Evolutionary conservation across 2,113 vertebrate species (phyloP).

Genomic region (Trichomycterus rosablanca): DNA sequence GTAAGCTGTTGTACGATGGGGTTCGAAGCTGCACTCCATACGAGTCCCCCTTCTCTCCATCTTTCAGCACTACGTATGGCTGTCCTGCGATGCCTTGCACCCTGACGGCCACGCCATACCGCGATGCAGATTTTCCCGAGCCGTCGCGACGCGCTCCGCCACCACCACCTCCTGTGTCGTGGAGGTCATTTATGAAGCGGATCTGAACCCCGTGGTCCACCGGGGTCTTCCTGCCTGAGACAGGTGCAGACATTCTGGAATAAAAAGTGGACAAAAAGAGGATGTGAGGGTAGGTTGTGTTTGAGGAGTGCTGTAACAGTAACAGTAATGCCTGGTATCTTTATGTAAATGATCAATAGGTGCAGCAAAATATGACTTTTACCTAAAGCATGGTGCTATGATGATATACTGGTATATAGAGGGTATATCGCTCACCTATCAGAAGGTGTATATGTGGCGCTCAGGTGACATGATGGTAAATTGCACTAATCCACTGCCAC

Average conservation of each 20-base stretch:
- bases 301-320: too few relatives aligned
- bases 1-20: constrained; percentile 61
- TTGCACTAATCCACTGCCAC: too few relatives aligned
- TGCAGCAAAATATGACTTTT: too few relatives aligned
- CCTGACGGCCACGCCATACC: constrained; percentile 85
- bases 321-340: too few relatives aligned
- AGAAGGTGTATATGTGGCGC: too few relatives aligned
- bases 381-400: too few relatives aligned
- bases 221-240: constrained; percentile 66
- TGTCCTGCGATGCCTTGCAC: constrained; percentile 91
- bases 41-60: constrained; percentile 81
- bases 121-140: constrained; percentile 52
- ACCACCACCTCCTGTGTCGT: constrained; percentile 51
- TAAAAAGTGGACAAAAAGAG: not conserved
- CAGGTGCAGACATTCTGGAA: constrained; percentile 61
- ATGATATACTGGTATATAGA: too few relatives aligned
- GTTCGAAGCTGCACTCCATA: constrained; percentile 78
- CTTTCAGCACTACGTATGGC: constrained; percentile 90
- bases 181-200: constrained; percentile 83
- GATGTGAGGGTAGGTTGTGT: too few relatives aligned
- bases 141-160: constrained; percentile 35
- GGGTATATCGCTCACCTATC: too few relatives aligned
- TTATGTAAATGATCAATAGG: too few relatives aligned
- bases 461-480: too few relatives aligned
- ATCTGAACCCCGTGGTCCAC: constrained; percentile 90